Base-by-base conservation (phyloP, 2,888 invertebrate genomes). In the Limenitis camilla region DNA sequence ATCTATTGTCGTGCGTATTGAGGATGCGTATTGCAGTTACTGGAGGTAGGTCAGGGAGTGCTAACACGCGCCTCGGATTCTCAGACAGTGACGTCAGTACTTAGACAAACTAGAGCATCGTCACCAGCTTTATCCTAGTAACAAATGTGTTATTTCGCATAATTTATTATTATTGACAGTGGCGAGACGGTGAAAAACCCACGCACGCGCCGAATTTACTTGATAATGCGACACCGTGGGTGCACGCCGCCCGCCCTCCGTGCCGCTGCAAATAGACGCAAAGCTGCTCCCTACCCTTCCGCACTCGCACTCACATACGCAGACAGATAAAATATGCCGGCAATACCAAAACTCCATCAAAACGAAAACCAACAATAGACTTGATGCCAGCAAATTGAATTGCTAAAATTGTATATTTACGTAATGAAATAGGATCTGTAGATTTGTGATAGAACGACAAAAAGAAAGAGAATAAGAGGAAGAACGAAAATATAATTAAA, bases 101-200 rank as follows among this genome's bases (percentile, higher is more conserved):
- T 81, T 79, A 85, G 82, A 84, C 84, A 85, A 83, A 84, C 84
- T 82, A 83, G 82, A 81, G 74, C 84, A 73, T 72, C 76, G 78
- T 81, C 82, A 81, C 75, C 71, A 75, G 70, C 76, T 74, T 77
- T 76, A 82, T 81, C 78, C 79, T 78, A 73, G 74, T 71, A 75
- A 74, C 76, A 76, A 79, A 76, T 78, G 74, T 74, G 73, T 79
- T 81, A 83, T 84, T 84, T 81, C 70, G 77, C 75, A 76, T 84
- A 77, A 85, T 82, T 84, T 85, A 83, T 81, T 82, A 74, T 75
- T 81, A 82, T 84, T 79, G 79, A 81, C 76, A 78, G 72, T 74
- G 84, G 78, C 84, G 80, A 84, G 85, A 84, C 85, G 74, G 81
- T 80, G 82, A 80, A 84, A 81, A 78, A 65, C 83, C 85, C 81